A percentile compares a stretch with the other conserved stretches of the same genome.
Evolutionary conservation across 2,888 invertebrate genomes (phyloP).

Genomic region (Leptinotarsa haldemani): DNA sequence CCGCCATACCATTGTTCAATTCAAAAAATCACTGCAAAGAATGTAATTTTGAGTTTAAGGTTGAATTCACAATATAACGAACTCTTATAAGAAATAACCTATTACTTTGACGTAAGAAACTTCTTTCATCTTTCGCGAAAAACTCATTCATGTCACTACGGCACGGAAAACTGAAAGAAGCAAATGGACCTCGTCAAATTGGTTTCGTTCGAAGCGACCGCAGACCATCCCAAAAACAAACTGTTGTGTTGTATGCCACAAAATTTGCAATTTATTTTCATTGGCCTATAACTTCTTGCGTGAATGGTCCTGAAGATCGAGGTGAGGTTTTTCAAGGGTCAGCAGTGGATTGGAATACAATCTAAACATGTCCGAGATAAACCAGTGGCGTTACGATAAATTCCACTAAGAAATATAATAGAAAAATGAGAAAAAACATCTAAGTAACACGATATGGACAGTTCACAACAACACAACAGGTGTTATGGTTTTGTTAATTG

Average conservation of each 20-base stretch:
- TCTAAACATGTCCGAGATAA: conserved; percentile 39
- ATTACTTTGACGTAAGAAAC: neutral
- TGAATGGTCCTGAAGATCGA: conserved; percentile 36
- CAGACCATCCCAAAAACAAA: conserved; percentile 31
- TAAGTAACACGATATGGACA: no score
- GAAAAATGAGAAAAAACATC: no score
- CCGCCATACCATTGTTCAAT: no score
- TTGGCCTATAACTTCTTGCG: conserved; percentile 50
- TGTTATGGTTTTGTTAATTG: no score
- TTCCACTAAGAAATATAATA: neutral
- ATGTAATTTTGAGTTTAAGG: neutral
- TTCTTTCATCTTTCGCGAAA: neutral
- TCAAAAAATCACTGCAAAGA: no score
- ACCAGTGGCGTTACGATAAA: conserved; percentile 18
- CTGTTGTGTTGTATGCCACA: conserved; percentile 45
- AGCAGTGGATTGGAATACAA: conserved; percentile 44
- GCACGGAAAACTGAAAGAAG: neutral
- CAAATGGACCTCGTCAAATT: conserved; percentile 12
- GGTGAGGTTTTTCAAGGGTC: conserved; percentile 38
- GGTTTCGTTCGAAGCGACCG: conserved; percentile 5
- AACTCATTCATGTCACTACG: neutral
- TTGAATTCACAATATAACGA: neutral
- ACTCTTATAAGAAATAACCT: neutral
- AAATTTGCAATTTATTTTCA: conserved; percentile 53
- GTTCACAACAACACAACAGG: no score